These are phyloP conservation scores for Caenorhabditis sp. DNA, from an alignment of 2,888 invertebrate genomes.

Conservation along the genomic window DNA sequence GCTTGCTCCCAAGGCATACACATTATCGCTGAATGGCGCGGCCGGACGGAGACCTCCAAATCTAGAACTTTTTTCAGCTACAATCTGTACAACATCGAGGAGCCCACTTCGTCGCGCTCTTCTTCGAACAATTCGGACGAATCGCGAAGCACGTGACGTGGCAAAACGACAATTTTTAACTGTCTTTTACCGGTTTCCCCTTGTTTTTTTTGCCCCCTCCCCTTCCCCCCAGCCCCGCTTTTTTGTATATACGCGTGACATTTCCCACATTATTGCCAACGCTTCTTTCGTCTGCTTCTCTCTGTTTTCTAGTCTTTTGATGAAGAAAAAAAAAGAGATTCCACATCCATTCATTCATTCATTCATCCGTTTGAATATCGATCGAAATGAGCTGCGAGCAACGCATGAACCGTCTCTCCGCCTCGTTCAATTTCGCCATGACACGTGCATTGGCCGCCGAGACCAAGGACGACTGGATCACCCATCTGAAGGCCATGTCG, in stretches of 20 bases:
- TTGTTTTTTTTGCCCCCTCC: not conserved
- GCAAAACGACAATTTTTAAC: too few relatives aligned
- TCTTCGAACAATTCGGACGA: conserved; percentile 64
- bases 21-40: too few relatives aligned
- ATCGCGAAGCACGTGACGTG: conserved; percentile 38
- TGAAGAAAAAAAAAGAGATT: not conserved
- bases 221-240: not conserved
- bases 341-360: too few relatives aligned
- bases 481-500: conserved; percentile 30
- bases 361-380: conserved; percentile 1
- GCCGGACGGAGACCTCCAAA: too few relatives aligned
- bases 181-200: not conserved
- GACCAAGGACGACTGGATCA: conserved; percentile 26
- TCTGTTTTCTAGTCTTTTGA: not conserved
- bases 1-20: too few relatives aligned
- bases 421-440: conserved; percentile 29
- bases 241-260: conserved; percentile 36
- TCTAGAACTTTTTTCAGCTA: conserved; percentile 39
- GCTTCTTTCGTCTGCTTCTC: conserved; percentile 2
- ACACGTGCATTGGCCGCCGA: conserved; percentile 19
- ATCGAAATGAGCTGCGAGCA: not conserved
- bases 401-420: conserved; percentile 22
- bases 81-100: conserved; percentile 64
- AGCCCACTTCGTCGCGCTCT: conserved; percentile 57
- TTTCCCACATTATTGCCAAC: not conserved